phyloP scores from a whole-genome alignment of 2,888 invertebrate genomes.

The Oxytorus armatus region DNA sequence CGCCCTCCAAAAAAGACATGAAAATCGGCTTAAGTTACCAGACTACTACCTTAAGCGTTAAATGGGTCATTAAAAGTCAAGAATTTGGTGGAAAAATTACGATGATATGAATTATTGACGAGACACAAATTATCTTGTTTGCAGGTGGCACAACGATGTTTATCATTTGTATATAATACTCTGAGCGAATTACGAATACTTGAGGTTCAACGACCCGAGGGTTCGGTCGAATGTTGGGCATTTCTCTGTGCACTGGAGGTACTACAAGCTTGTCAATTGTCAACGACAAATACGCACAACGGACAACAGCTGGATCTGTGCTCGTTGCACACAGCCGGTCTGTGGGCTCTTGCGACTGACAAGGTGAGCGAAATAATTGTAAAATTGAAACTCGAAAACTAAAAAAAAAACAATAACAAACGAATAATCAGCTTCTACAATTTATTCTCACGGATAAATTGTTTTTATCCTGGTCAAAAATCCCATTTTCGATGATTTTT shows the following conservation, averaged over 20 bases:
- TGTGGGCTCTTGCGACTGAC: constrained; percentile 95
- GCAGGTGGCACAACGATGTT: constrained; percentile 94
- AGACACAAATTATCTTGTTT: constrained; percentile 66
- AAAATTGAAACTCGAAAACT: no score
- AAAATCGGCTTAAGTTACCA: no score
- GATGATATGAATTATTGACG: neutral
- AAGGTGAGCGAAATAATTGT: constrained; percentile 86
- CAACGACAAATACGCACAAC: constrained; percentile 88
- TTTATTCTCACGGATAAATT: no score
- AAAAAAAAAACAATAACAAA: no score
- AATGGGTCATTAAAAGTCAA: no score
- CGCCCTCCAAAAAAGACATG: no score
- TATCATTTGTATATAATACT: constrained; percentile 96
- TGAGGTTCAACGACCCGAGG: constrained; percentile 91
- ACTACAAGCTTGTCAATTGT: constrained; percentile 91
- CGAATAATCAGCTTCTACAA: no score
- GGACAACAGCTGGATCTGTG: constrained; percentile 88
- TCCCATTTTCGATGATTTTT: no score
- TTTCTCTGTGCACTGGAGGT: constrained; percentile 96
- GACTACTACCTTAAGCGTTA: no score
- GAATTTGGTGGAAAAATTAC: neutral
- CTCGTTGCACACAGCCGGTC: constrained; percentile 93
- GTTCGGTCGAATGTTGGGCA: constrained; percentile 96
- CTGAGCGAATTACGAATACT: constrained; percentile 93
- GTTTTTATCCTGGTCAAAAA: no score